Base-by-base conservation (phyloP, 2,888 invertebrate genomes). In the Galerucella calmariensis region DNA sequence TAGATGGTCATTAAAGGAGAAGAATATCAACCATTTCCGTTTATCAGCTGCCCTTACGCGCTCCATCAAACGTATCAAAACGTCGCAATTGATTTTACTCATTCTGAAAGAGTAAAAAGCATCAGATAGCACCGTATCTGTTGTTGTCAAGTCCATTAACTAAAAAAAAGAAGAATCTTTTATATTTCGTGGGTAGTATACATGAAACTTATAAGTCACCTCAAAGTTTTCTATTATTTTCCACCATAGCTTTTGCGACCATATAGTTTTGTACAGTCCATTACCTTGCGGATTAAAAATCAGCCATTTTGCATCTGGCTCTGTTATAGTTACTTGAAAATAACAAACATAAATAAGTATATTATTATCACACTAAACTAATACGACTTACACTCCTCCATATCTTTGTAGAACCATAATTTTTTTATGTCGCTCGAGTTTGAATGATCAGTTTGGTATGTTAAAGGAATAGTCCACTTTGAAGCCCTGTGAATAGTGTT, bases 241-340 rank as follows among this genome's bases (percentile, higher is more conserved):
- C 24, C 86, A 79, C 96, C 96, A 96, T 83, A 92, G 90, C 0
- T 88, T 87, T 1, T 84, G 78, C 0, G 92, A 89, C 83, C 97
- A 97, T 84, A 95, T 95, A 0, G 96, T 95, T 73, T 95, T 90
- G 86, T 95, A 97, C 85, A 93, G 96, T 0, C 97, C 97, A 20
- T 92, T 89, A 88, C 95, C 94, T 80, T 93, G 90, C 78, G 91
- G 91, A 85, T 97, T 97, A 56, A 97, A 89, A 87, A 97, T 96
- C 16, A 96, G 86, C 94, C 94, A 95, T 0, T 88, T 88, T 5
- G 87, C 86, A 5, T 85, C 82, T 58, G 87, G 79, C 2, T 89
- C 79, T 1, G 87, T 86, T 14, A 93, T 83, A 67, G 83, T 87
- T 24, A 92, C 92, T 92, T 83, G 27, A 27, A n/a, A 87, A 88